Percentiles rank a stretch among this genome's conserved stretches.
These are phyloP conservation scores for Polypedilum vanderplanki DNA, from an alignment of 1,140 invertebrate genomes.

Conservation along the genomic window DNA sequence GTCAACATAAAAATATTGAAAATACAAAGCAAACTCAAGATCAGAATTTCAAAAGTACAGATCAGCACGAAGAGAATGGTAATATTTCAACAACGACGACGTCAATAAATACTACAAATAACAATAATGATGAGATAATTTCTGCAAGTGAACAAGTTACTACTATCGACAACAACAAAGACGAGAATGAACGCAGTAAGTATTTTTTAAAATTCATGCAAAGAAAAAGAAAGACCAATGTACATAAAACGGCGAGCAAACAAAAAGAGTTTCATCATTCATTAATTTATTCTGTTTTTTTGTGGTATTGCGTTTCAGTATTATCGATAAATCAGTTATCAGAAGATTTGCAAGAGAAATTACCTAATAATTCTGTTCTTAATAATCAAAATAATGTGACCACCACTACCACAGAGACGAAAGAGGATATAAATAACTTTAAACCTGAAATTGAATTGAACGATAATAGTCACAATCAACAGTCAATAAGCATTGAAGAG, in stretches of 20 bases:
- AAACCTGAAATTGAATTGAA: background rate
- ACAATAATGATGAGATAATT: background rate
- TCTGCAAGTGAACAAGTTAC: too few relatives aligned
- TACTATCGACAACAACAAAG: background rate
- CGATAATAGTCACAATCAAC: background rate
- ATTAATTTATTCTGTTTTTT: background rate
- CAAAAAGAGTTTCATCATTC: too few relatives aligned
- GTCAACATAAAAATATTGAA: background rate
- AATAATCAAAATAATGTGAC: background rate
- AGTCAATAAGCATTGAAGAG: background rate
- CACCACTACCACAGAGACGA: background rate
- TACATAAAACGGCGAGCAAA: too few relatives aligned
- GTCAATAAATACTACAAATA: background rate
- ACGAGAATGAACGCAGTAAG: too few relatives aligned
- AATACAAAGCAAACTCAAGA: constrained; percentile 1
- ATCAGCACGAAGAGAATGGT: background rate
- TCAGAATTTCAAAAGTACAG: background rate
- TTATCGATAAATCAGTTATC: background rate
- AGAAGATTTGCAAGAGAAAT: background rate
- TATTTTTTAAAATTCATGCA: too few relatives aligned
- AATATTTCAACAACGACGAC: background rate
- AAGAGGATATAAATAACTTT: background rate
- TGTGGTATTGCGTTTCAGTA: background rate
- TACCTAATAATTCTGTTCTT: too few relatives aligned
- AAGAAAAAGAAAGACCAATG: too few relatives aligned